phyloP scores from a whole-genome alignment of 1,140 invertebrate genomes.

The Proales similis region DNA sequence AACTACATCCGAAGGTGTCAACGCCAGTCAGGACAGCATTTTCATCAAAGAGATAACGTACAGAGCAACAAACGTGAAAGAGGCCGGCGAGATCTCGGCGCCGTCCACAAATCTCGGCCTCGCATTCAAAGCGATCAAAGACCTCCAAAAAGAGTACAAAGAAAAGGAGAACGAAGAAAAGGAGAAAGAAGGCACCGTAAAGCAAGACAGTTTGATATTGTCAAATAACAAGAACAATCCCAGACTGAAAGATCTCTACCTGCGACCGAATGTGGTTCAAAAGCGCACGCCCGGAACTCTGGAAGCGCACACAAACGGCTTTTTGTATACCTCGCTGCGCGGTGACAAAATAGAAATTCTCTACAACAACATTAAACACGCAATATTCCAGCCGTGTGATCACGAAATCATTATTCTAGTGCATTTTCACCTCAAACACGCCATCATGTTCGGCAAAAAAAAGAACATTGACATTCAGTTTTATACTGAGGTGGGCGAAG shows the following conservation, averaged over 20 bases:
- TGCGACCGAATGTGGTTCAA: conserved; percentile 93
- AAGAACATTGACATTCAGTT: conserved; percentile 98
- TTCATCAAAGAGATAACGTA: conserved; percentile 59
- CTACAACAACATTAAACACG: conserved; percentile 99
- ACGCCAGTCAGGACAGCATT: conserved; percentile 60
- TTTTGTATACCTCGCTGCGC: conserved; percentile 91
- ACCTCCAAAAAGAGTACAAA: conserved; percentile 97
- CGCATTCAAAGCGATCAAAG: conserved; percentile 92
- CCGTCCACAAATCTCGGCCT: conserved; percentile 92
- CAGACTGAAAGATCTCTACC: conserved; percentile 95
- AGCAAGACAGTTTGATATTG: conserved; percentile 92
- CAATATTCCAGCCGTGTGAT: conserved; percentile 98
- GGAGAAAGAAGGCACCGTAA: conserved; percentile 90
- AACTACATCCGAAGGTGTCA: conserved; percentile 8
- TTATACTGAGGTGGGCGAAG: conserved; percentile 98
- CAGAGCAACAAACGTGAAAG: conserved; percentile 91
- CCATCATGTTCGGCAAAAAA: conserved; percentile 98
- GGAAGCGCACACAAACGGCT: conserved; percentile 94
- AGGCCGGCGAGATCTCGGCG: conserved; percentile 87
- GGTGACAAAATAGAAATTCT: conserved; percentile 98
- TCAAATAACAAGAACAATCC: conserved; percentile 89
- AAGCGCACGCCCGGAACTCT: conserved; percentile 84
- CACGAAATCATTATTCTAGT: conserved; percentile 98
- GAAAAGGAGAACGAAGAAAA: conserved; percentile 94
- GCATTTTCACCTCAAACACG: conserved; percentile 92